Percentiles rank a stretch among this genome's conserved stretches.
These are phyloP conservation scores for Chlorospingus flavigularis DNA, from an alignment of 2,797 vertebrate genomes.

Conservation along the genomic window DNA sequence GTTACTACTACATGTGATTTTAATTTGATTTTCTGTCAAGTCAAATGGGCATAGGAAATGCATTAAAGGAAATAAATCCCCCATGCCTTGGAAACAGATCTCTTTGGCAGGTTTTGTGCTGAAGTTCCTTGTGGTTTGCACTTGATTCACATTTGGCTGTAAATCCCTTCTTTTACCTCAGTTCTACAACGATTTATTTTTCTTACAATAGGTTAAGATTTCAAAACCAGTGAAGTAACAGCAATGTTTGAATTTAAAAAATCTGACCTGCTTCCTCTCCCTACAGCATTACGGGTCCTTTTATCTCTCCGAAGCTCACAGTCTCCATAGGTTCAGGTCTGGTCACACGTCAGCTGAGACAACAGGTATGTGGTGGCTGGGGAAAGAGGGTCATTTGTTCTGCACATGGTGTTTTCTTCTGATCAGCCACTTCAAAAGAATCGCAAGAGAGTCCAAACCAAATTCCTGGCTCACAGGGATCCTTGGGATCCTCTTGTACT, in stretches of 20 bases:
- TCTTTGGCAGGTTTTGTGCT: not conserved
- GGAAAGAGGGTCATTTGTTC: not conserved
- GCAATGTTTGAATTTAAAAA: not conserved
- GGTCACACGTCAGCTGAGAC: not conserved
- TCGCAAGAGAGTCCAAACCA: not conserved
- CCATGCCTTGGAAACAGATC: not conserved
- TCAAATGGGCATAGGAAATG: not conserved
- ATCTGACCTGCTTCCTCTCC: not conserved
- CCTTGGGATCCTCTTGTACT: not conserved
- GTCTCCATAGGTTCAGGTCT: not conserved
- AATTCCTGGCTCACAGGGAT: not conserved
- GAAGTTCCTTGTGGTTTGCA: not conserved
- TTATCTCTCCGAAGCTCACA: not conserved
- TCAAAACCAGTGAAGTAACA: not conserved
- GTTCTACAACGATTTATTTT: not conserved
- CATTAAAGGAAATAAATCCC: not conserved
- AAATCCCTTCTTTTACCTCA: not conserved
- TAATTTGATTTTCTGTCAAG: slow-evolving; percentile 8
- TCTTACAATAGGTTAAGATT: not conserved
- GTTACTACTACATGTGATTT: not conserved
- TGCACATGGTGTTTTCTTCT: not conserved
- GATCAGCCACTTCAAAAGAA: not conserved
- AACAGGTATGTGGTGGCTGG: not conserved
- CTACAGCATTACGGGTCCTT: not conserved
- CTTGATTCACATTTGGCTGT: not conserved